These are phyloP conservation scores for Xenopus petersii DNA, from an alignment of 2,797 vertebrate genomes.

Conservation along the genomic window DNA sequence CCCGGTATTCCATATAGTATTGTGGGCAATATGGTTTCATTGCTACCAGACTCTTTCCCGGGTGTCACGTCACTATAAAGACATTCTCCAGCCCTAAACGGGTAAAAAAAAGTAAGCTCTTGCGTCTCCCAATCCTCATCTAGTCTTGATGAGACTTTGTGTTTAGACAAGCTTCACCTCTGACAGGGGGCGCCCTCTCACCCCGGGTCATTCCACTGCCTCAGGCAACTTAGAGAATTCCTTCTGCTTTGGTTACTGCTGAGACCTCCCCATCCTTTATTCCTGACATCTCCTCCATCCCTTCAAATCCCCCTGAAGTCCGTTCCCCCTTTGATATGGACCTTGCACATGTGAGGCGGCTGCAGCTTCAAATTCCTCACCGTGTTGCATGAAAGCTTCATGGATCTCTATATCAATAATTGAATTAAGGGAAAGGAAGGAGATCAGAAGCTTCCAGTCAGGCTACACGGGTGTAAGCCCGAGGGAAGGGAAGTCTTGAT, in stretches of 20 bases:
- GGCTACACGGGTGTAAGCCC: background rate
- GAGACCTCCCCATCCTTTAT: constrained; percentile 59
- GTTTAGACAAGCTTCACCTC: constrained; percentile 60
- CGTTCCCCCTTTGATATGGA: constrained; percentile 69
- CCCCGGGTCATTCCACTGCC: constrained; percentile 69
- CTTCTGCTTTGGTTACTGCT: constrained; percentile 61
- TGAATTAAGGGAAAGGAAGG: constrained; percentile 63
- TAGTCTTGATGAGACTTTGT: constrained; percentile 49
- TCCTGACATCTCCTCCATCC: constrained; percentile 61
- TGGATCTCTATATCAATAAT: constrained; percentile 71
- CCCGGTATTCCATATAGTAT: too few relatives aligned
- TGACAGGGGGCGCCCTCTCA: constrained; percentile 60
- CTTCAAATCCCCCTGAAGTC: constrained; percentile 56
- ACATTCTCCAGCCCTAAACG: background rate
- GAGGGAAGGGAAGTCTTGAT: too few relatives aligned
- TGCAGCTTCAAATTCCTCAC: constrained; percentile 61
- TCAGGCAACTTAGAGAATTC: constrained; percentile 57
- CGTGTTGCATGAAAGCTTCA: constrained; percentile 68
- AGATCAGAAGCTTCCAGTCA: background rate
- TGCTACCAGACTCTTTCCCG: too few relatives aligned
- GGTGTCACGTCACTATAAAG: too few relatives aligned
- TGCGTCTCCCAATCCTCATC: constrained; percentile 27
- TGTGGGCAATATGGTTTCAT: too few relatives aligned
- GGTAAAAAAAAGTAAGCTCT: constrained; percentile 7
- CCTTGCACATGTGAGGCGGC: constrained; percentile 58